Evolutionary conservation across 2,797 vertebrate species (phyloP), one percentile per base, ranked within the genome.

Genomic region (Adrianichthys oophorus): DNA sequence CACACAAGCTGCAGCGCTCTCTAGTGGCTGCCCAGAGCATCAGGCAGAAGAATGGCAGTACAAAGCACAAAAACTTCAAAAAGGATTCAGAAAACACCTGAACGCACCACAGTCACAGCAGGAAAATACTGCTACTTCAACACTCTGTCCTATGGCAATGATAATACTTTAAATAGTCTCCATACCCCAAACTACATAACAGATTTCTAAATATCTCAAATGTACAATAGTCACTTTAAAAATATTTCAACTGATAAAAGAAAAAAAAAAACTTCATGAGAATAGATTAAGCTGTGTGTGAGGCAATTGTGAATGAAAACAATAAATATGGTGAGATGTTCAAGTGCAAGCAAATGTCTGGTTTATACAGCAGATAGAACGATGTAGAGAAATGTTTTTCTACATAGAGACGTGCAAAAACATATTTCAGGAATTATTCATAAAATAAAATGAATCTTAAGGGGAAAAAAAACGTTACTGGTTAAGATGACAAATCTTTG

Each of bases 1-100:
- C 48, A 49, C 66, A 61, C 24, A 67, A 53, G 64, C 59, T 76
- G 17, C 72, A 59, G 79, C 86, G 21, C 86, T 32, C 85, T 87
- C 89, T 89, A 67, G 82, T 78, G 88, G 86, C 55, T 19, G n/a
- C 29, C 58, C 43, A n/a, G 1, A 49, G 76, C 59, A 79, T 48
- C 69, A 56, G 62, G 57, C 65, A 62, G 59, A 66, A 41, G 40
- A 67, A 53, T 68, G 84, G 78, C 85, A 86, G 81, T 71, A 59
- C 46, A 64, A 41, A 72, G 65, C 78, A 59, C 4, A 24, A n/a
- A 58, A 68, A 48, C 23, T 23, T 24, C 1, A 4, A 10, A 50
- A 47, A 60, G 49, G 54, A 60, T 48, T 21, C 58, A 17, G 66
- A 52, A 79, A 63, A 78, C 69, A 76, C 54, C 44, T 53, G 59